Base-by-base conservation (phyloP, 2,797 vertebrate species). In the Mustela erminea region DNA sequence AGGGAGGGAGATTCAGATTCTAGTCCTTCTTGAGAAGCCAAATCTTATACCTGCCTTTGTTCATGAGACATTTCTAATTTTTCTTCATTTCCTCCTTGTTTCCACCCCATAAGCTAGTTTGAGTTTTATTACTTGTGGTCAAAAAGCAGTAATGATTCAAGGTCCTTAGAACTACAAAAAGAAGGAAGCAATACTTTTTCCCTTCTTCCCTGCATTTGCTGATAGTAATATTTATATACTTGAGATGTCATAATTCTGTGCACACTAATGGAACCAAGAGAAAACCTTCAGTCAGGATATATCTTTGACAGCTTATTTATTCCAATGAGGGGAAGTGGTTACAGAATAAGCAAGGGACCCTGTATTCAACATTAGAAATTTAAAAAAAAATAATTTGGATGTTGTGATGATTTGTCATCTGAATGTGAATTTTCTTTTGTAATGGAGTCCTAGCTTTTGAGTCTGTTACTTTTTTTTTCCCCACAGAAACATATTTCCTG, bases 341-440 rank as follows among this genome's bases (percentile, higher is more conserved):
- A n/a, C 14, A 77, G 10, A 87, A 1, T 25, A 38, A 14, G 21
- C 17, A 10, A 58, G 10, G 1, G 43, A 60, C 64, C 3, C 7
- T 77, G 23, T 94, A 7, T 66, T 90, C 41, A 85, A 38, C 10
- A 83, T 60, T 56, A 90, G 29, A 27, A 58, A 74, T 85, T 84
- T 1, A 43, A 46, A 81, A 7, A 43, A 7, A 38, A 81, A 8
- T 6, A 86, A 35, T 87, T 84, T 88, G 54, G 5, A 56, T 93
- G 11, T 72, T 60, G 9, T 88, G 14, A 18, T 90, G 25, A 92
- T 82, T 87, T 82, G 18, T 94, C 18, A 80, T 52, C 32, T 75
- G 60, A 97, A 78, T 74, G n/a, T 68, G 32, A 41, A 68, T n/a
- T 83, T 96, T 95, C n/a, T 87, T 94, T 89, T 68, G 13, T 13